phyloP scores from a whole-genome alignment of 2,797 vertebrate genomes.

The Caiman crocodilus region DNA sequence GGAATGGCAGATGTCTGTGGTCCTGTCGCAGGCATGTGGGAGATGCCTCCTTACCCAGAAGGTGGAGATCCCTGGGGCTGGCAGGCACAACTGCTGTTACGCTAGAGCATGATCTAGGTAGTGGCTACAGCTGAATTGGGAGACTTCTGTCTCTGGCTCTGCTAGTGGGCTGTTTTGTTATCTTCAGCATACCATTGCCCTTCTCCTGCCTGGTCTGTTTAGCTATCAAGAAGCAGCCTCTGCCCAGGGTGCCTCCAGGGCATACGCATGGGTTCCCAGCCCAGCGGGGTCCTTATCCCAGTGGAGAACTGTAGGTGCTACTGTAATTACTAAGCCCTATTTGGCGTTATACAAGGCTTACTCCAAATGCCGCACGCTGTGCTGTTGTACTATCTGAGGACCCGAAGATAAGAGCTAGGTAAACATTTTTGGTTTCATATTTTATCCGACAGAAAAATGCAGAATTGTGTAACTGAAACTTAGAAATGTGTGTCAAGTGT shows the following conservation, averaged over 20 bases:
- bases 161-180: background rate
- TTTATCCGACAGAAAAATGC: no score
- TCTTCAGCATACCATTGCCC: background rate
- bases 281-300: background rate
- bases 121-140: background rate
- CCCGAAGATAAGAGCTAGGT: no score
- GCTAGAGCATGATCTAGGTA: background rate
- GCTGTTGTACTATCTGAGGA: background rate
- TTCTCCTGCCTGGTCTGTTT: background rate
- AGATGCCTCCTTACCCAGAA: background rate
- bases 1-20: background rate
- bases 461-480: no score
- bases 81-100: background rate
- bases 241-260: background rate
- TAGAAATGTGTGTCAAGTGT: no score
- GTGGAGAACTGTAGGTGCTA: background rate
- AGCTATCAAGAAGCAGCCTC: background rate
- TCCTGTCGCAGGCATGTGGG: background rate
- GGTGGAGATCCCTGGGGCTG: background rate
- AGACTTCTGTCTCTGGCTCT: background rate
- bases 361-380: background rate
- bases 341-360: background rate
- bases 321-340: background rate
- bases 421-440: no score
- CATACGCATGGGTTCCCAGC: background rate